Percentiles rank a stretch among this genome's conserved stretches.
Evolutionary conservation across 2,797 vertebrate genomes (phyloP).

Genomic region (Novumbra hubbsi): DNA sequence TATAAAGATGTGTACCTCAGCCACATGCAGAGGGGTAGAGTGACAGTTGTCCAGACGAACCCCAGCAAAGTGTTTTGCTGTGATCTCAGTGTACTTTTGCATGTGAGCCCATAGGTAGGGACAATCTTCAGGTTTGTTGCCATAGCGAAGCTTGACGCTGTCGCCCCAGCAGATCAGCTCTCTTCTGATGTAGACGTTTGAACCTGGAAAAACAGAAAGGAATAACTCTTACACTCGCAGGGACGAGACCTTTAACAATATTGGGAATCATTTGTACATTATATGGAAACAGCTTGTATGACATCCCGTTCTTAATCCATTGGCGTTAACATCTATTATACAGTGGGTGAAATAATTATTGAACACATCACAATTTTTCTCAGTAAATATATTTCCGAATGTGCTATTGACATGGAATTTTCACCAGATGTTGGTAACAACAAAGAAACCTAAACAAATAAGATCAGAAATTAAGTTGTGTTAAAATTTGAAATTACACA

Average conservation of each 20-base stretch:
- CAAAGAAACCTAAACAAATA: too few relatives aligned
- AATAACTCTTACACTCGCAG: neutral
- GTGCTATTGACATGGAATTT: too few relatives aligned
- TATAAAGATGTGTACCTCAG: slow-evolving; percentile 80
- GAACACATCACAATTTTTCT: too few relatives aligned
- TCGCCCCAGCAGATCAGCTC: slow-evolving; percentile 97
- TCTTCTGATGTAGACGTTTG: slow-evolving; percentile 89
- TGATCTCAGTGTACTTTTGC: slow-evolving; percentile 93
- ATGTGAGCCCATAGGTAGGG: slow-evolving; percentile 95
- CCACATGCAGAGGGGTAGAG: slow-evolving; percentile 92
- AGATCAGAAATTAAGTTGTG: too few relatives aligned
- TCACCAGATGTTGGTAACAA: too few relatives aligned
- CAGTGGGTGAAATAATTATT: too few relatives aligned
- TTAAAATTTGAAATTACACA: too few relatives aligned
- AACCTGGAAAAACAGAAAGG: slow-evolving; percentile 54
- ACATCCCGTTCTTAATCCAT: too few relatives aligned
- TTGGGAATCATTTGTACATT: slow-evolving; percentile 6
- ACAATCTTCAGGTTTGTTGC: slow-evolving; percentile 87
- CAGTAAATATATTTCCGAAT: too few relatives aligned
- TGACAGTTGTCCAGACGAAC: slow-evolving; percentile 96
- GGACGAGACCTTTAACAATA: slow-evolving; percentile 8
- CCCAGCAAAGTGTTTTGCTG: slow-evolving; percentile 87
- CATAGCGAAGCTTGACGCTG: slow-evolving; percentile 93
- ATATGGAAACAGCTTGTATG: too few relatives aligned
- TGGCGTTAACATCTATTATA: too few relatives aligned